Conservation (phyloP, 2,113 vertebrate genomes). For the Bufo gargarizans region DNA sequence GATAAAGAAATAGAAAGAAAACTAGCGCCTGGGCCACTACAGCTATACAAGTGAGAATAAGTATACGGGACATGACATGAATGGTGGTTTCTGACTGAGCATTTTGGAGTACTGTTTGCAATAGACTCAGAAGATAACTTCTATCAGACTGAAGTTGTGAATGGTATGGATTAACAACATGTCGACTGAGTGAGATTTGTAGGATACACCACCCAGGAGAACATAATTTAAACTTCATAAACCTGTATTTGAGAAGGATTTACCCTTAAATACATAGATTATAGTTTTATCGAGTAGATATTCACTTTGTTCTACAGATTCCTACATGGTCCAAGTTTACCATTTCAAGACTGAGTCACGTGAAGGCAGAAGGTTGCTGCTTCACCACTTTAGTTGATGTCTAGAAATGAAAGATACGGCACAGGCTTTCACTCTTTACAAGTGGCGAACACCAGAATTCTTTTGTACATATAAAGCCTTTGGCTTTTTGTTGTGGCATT, state of each 20-base stretch:
- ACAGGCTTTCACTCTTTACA: constrained; percentile 72
- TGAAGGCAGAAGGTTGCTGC: constrained; percentile 92
- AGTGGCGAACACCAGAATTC: constrained; percentile 69
- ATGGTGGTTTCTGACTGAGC: too few relatives aligned
- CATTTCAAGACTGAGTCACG: constrained; percentile 68
- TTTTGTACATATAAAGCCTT: constrained; percentile 66
- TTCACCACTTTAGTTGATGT: constrained; percentile 79
- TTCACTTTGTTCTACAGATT: not conserved
- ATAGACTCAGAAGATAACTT: too few relatives aligned
- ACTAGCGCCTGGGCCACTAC: too few relatives aligned
- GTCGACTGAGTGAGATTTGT: not conserved
- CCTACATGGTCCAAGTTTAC: not conserved
- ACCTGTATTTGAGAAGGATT: not conserved
- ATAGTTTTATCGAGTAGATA: not conserved
- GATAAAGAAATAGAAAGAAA: too few relatives aligned
- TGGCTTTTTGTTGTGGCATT: constrained; percentile 77
- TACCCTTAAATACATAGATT: not conserved
- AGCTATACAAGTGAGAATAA: too few relatives aligned
- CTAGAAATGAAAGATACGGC: constrained; percentile 79
- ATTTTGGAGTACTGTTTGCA: too few relatives aligned
- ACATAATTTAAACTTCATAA: not conserved
- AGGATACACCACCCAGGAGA: not conserved
- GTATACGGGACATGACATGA: too few relatives aligned
- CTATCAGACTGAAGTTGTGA: too few relatives aligned
- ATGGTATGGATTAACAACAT: not conserved